These are phyloP conservation scores for Buathra laborator DNA, from an alignment of 2,888 invertebrate genomes.

Conservation along the genomic window DNA sequence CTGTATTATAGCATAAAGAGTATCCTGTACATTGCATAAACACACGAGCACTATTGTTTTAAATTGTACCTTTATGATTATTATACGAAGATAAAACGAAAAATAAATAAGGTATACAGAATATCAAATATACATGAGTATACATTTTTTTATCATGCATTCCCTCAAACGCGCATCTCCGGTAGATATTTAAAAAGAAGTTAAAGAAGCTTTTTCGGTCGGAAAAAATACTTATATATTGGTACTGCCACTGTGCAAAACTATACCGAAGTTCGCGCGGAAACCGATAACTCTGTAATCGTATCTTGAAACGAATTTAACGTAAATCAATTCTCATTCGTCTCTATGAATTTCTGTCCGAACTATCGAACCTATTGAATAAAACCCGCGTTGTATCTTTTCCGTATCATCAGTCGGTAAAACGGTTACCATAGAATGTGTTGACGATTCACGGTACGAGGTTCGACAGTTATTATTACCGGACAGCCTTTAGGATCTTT, in stretches of 20 bases:
- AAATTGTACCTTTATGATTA: constrained; percentile 85
- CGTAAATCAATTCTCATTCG: background rate
- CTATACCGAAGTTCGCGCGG: background rate
- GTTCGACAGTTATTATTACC: too few species aligned
- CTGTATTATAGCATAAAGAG: constrained; percentile 84
- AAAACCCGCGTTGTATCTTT: background rate
- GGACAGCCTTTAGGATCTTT: too few species aligned
- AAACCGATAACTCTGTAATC: background rate
- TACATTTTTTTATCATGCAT: constrained; percentile 66
- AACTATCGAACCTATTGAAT: background rate
- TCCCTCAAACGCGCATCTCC: background rate
- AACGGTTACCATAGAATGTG: background rate
- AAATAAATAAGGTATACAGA: constrained; percentile 84
- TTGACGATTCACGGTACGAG: background rate
- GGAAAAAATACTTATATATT: background rate
- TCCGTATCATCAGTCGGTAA: background rate
- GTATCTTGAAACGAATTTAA: background rate
- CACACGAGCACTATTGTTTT: constrained; percentile 84
- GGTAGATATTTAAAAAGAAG: background rate
- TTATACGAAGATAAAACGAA: constrained; percentile 83
- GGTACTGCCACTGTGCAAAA: background rate
- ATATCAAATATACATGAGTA: constrained; percentile 82
- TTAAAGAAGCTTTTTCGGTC: background rate
- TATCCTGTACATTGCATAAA: constrained; percentile 85
- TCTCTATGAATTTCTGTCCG: background rate